These are phyloP conservation scores for Silurus lanzhouensis DNA, from an alignment of 2,797 vertebrate species.

Conservation along the genomic window DNA sequence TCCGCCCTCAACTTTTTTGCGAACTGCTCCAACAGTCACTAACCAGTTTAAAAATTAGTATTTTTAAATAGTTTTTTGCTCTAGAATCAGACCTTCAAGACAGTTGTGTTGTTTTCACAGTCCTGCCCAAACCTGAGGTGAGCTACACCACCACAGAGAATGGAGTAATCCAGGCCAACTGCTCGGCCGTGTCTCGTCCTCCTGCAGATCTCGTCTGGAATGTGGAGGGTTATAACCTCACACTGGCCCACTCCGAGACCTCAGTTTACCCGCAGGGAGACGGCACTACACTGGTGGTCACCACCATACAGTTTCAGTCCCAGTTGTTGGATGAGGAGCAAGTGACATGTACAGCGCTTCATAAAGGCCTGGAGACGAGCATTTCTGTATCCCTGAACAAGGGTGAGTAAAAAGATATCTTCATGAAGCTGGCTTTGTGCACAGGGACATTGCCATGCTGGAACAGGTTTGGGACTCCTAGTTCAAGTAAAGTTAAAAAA, in stretches of 20 bases:
- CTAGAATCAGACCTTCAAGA: neutral
- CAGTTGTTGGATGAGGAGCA: conserved; percentile 59
- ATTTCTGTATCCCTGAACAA: conserved; percentile 61
- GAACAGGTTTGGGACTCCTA: too few relatives aligned
- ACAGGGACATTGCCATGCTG: too few relatives aligned
- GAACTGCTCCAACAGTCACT: too few relatives aligned
- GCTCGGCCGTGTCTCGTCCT: conserved; percentile 72
- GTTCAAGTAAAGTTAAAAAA: too few relatives aligned
- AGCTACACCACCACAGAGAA: conserved; percentile 55
- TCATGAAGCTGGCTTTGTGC: neutral
- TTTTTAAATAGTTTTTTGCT: neutral
- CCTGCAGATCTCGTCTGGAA: conserved; percentile 70
- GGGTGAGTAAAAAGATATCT: conserved; percentile 57
- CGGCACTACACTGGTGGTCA: conserved; percentile 72
- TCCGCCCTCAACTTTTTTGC: too few relatives aligned
- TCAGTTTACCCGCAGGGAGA: conserved; percentile 65
- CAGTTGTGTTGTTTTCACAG: conserved; percentile 58
- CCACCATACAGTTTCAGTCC: conserved; percentile 67
- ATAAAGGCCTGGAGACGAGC: conserved; percentile 68
- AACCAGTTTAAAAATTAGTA: neutral
- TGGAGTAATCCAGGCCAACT: conserved; percentile 75
- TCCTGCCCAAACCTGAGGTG: conserved; percentile 73
- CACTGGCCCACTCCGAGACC: conserved; percentile 63
- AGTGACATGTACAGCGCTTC: conserved; percentile 70
- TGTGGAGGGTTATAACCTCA: conserved; percentile 66